phyloP scores from a whole-genome alignment of 2,797 vertebrate species.

The Rhadinocentrus ornatus region DNA sequence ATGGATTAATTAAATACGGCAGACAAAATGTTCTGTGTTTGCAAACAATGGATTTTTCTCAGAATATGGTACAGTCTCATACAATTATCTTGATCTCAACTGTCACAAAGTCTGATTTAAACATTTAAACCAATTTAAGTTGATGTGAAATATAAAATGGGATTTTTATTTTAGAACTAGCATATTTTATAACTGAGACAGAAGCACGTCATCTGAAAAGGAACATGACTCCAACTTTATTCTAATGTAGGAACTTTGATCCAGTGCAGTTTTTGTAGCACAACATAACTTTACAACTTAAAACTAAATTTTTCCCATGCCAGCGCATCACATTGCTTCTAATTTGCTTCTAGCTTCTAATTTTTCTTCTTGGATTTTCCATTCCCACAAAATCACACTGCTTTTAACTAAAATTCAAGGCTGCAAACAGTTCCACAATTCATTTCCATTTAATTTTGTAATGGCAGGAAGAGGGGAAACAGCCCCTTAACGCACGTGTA shows the following conservation, averaged over 20 bases:
- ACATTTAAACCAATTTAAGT: background rate
- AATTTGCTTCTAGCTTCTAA: too few relatives aligned
- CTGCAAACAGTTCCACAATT: constrained; percentile 60
- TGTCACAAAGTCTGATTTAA: background rate
- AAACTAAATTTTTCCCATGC: too few relatives aligned
- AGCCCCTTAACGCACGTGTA: constrained; percentile 29
- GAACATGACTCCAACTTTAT: background rate
- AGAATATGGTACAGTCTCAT: background rate
- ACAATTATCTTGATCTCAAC: background rate
- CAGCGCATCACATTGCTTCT: too few relatives aligned
- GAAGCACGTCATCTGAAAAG: background rate
- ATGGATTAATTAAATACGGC: background rate
- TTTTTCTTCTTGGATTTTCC: constrained; percentile 59
- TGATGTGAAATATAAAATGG: background rate
- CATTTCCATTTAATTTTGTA: constrained; percentile 59
- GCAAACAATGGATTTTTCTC: background rate
- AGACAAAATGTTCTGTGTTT: background rate
- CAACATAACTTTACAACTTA: too few relatives aligned
- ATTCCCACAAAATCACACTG: constrained; percentile 40
- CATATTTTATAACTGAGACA: background rate
- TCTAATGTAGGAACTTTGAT: background rate
- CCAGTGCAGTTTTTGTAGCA: background rate
- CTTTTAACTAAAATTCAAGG: constrained; percentile 50
- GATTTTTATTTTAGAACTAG: background rate
- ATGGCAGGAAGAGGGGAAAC: constrained; percentile 58